Evolutionary conservation across 2,797 vertebrate species (phyloP).

Genomic region (Ptychadena robeensis): DNA sequence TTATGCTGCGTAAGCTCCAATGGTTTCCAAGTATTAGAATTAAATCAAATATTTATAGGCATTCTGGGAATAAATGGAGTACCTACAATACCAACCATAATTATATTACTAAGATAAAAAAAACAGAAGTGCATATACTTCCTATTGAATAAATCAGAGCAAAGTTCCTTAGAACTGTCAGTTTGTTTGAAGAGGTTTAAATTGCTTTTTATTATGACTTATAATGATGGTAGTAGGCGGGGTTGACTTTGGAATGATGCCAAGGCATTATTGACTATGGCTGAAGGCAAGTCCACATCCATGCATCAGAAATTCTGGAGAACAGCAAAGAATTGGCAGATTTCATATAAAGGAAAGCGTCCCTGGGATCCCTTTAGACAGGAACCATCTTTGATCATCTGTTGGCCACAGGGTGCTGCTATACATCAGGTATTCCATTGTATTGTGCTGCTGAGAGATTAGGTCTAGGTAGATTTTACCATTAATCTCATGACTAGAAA

Average conservation of each 20-base stretch:
- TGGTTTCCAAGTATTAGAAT: not conserved
- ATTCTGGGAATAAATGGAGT: not conserved
- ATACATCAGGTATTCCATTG: not conserved
- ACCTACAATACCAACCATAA: not conserved
- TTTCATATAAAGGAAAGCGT: not conserved
- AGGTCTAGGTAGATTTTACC: too few species aligned
- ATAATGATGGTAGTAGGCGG: not conserved
- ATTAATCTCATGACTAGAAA: too few species aligned
- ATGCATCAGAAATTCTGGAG: constrained; percentile 9
- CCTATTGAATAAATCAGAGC: not conserved
- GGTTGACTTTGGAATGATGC: constrained; percentile 19
- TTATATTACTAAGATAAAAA: not conserved
- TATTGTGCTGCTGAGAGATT: not conserved
- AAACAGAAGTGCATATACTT: not conserved
- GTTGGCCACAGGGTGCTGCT: not conserved
- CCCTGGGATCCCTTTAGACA: not conserved
- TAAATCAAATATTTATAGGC: not conserved
- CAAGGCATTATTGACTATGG: constrained; percentile 8
- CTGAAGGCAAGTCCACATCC: not conserved
- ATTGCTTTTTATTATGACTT: not conserved
- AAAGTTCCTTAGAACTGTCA: not conserved
- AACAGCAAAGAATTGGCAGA: not conserved
- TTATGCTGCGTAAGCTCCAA: not conserved
- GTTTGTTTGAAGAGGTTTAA: not conserved
- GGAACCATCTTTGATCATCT: not conserved